Evolutionary conservation across 2,888 invertebrate species (phyloP), one percentile per base, ranked within the genome.

Genomic region (Acanthosepion pharaonis): DNA sequence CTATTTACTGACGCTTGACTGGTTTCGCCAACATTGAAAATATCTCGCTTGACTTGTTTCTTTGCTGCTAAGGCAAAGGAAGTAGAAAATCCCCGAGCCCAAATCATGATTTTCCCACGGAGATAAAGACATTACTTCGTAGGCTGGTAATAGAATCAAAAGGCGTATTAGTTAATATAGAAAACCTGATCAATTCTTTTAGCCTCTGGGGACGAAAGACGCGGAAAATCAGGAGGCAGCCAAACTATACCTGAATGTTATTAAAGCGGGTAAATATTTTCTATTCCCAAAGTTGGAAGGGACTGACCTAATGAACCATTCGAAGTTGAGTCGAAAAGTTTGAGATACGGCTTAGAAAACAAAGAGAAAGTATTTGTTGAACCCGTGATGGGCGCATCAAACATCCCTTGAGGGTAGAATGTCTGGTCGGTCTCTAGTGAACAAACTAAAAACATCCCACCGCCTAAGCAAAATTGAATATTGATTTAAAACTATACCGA

Each of bases 71-170:
- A n/a, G 78, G n/a, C n/a, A n/a, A 78, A 78, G n/a, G 78, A 78
- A 78, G 78, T 78, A 78, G 78, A 78, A 78, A 78, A 78, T 78
- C 78, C n/a, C n/a, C 78, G 78, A 78, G 78, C n/a, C n/a, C n/a
- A 78, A 78, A 78, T 78, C 78, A n/a, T 33, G 78, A 78, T 78
- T 78, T 78, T 78, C 78, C 78, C 78, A 33, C 78, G 78, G n/a
- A 78, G 78, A 78, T 78, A 78, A 78, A 78, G 78, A 78, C 78
- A 78, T 78, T 78, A 78, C n/a, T n/a, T 78, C 33, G n/a, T n/a
- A 11, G 33, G 78, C 15, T 78, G n/a, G 78, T n/a, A 78, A 78
- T 78, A n/a, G 78, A 78, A n/a, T 78, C 78, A 78, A n/a, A 78
- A n/a, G 78, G n/a, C n/a, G 78, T 78, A 78, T 78, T 78, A 78